Percentiles rank a stretch among this genome's conserved stretches.
Conservation (phyloP, 2,888 invertebrate genomes). For the Geophilus truncorum region DNA sequence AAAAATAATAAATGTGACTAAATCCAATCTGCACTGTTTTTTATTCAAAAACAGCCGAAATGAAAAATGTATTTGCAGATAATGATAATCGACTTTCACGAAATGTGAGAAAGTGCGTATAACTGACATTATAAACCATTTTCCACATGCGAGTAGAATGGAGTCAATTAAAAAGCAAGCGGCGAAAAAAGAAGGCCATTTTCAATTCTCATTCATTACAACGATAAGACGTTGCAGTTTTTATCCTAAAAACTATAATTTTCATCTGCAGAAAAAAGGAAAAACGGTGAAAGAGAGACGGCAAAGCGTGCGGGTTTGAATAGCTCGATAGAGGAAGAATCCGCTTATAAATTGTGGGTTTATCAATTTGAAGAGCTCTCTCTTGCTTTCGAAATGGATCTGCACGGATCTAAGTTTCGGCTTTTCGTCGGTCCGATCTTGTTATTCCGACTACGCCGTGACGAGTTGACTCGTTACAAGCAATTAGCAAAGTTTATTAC, state of each 20-base stretch:
- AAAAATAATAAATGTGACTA: neutral
- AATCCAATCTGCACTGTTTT: neutral
- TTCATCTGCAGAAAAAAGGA: neutral
- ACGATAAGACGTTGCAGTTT: constrained; percentile 3
- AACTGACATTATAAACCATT: neutral
- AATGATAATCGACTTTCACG: constrained; percentile 4
- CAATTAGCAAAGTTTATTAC: constrained; percentile 24
- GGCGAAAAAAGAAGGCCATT: neutral
- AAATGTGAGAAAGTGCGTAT: neutral
- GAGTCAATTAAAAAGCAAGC: neutral
- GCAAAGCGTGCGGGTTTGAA: neutral
- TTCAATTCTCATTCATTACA: constrained; percentile 4
- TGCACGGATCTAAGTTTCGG: neutral
- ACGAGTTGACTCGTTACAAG: constrained; percentile 16
- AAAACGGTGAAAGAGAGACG: neutral
- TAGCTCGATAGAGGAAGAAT: neutral
- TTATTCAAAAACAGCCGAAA: neutral
- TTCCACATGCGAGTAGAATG: neutral
- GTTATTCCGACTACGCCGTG: neutral
- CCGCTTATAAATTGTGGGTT: constrained; percentile 27
- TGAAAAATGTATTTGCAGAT: neutral
- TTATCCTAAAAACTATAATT: constrained; percentile 8
- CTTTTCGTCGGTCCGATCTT: constrained; percentile 6
- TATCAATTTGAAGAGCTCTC: constrained; percentile 25
- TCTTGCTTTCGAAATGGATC: constrained; percentile 2